Evolutionary conservation across 2,797 vertebrate genomes (phyloP), one percentile per base, ranked within the genome.

Genomic region (Bovichtus variegatus): DNA sequence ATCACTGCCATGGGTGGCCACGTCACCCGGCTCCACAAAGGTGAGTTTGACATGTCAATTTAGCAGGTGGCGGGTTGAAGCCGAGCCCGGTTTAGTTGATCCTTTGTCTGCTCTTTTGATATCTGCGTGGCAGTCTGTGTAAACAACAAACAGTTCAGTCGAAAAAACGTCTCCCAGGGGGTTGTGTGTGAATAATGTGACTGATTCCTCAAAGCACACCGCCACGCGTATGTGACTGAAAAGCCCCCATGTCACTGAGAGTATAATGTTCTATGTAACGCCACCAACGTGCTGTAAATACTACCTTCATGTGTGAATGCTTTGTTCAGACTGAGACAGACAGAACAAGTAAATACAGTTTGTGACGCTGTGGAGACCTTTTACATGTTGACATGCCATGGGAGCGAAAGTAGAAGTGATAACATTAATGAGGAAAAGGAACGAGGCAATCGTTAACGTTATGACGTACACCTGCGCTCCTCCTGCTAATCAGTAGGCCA

Each of bases 31-130:
- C 63, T 77, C 76, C 38, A 76, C 60, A 38, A 71, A 63, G 60
- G 66, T 73, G 57, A 41, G 27, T 71, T 78, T 91, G 82, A 89
- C 57, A 53, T 89, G 40, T 89, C 86, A 85, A 82, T 86, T 85
- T 77, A 79, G 65, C 27, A 74, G 67, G 62, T 61, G 53, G 44
- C 27, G 11, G 55, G 65, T 27, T 29, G 71, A 61, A 51, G 61
- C 64, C 11, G 49, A 51, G 29, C 10, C 44, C 25, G 3, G 44
- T 59, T 34, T 47, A 31, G 66, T 53, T 69, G 82, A 83, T 83
- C 49, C 50, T 78, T 67, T 76, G 82, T 83, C 69, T 83, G 49
- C 27, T 69, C 62, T 50, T 65, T 44, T 76, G 47, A 67, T 75
- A 62, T 66, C 62, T 77, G 49, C 9, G 3, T 51, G 40, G 34